Conservation (phyloP, 1,140 invertebrate species). For the Musca domestica region DNA sequence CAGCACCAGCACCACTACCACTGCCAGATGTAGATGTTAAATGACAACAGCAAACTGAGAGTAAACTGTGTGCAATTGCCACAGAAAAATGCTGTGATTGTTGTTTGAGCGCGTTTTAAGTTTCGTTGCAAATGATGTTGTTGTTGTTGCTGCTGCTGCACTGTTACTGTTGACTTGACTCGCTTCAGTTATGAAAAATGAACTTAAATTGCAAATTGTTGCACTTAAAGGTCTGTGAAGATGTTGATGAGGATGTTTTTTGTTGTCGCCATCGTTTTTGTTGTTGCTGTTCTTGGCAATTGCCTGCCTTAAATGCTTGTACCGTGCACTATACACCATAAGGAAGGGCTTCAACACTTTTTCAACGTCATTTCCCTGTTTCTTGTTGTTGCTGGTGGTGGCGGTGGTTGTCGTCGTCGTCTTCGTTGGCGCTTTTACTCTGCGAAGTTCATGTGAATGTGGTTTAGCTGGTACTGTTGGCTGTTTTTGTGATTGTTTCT, state of each 20-base stretch:
- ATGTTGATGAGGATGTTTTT: neutral
- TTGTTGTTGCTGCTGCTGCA: neutral
- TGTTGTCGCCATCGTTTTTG: neutral
- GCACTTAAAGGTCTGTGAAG: constrained; percentile 20
- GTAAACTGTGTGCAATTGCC: too few species aligned
- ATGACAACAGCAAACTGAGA: too few species aligned
- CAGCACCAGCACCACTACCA: too few species aligned
- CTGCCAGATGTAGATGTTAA: too few species aligned
- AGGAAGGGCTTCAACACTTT: neutral
- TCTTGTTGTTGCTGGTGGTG: neutral
- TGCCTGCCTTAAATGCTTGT: neutral
- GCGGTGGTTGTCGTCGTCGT: too few species aligned
- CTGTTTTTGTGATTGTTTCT: neutral
- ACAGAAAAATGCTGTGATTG: too few species aligned
- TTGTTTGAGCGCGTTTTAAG: neutral
- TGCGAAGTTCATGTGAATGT: too few species aligned
- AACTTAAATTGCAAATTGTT: constrained; percentile 21
- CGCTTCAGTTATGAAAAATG: constrained; percentile 17
- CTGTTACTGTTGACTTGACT: too few species aligned
- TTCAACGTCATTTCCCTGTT: neutral
- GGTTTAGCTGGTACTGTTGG: too few species aligned
- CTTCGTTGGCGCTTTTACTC: too few species aligned
- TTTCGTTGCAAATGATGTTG: neutral
- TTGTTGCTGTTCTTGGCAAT: neutral
- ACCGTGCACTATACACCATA: neutral